Percentiles rank a stretch among this genome's conserved stretches.
phyloP scores from a whole-genome alignment of 2,113 vertebrate species.

The Notechis scutatus region DNA sequence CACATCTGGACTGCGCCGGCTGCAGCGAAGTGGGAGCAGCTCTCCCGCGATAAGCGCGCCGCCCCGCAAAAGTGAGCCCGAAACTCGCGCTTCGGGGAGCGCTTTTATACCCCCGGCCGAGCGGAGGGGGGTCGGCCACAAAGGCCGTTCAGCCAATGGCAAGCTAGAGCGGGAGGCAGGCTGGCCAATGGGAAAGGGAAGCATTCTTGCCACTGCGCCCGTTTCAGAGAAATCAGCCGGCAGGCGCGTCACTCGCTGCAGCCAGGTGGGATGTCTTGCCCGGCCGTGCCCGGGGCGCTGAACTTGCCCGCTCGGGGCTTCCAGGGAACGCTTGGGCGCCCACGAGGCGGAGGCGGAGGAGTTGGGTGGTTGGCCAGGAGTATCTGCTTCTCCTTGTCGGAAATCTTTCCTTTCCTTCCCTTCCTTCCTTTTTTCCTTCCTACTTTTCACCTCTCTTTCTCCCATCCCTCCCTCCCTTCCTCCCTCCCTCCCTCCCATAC shows the following conservation, averaged over 20 bases:
- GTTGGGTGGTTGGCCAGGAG: background rate
- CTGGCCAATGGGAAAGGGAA: conserved; percentile 30
- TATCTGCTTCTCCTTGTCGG: background rate
- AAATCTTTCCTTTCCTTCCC: background rate
- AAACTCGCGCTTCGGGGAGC: background rate
- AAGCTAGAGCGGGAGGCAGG: rapidly evolving
- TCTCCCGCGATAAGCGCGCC: background rate
- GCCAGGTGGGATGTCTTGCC: background rate
- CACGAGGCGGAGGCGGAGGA: background rate
- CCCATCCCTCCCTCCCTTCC: background rate
- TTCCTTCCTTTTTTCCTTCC: background rate
- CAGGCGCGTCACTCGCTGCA: background rate
- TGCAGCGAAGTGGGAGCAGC: background rate
- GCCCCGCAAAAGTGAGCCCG: background rate
- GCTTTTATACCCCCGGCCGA: background rate
- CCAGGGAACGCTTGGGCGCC: background rate
- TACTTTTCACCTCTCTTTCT: background rate
- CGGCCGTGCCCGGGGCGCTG: too few relatives aligned
- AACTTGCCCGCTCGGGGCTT: background rate
- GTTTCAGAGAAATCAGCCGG: conserved; percentile 84
- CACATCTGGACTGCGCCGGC: background rate
- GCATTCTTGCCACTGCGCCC: conserved; percentile 70
- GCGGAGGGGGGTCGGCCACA: background rate
- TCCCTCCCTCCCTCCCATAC: too few relatives aligned
- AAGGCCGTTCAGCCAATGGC: conserved; percentile 23